Evolutionary conservation across 2,113 vertebrate species (phyloP).

Genomic region (Microcebus jonahi): DNA sequence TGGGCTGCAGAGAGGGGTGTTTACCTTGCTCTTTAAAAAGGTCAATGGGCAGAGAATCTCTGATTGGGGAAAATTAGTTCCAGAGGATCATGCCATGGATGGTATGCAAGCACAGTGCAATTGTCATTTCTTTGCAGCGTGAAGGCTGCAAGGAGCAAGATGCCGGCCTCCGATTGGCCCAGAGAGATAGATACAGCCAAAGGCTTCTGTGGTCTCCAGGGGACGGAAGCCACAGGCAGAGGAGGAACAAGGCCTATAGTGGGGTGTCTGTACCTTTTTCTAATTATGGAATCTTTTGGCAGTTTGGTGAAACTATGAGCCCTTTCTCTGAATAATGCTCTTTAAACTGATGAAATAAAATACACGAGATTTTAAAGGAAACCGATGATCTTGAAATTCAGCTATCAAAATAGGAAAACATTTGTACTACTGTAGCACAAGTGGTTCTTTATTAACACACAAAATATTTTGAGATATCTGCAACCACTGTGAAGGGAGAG

Average conservation of each 20-base stretch:
- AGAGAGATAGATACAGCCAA: too few species aligned
- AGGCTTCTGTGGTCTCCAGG: not conserved
- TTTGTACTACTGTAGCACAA: not conserved
- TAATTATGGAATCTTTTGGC: not conserved
- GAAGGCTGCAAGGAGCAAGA: not conserved
- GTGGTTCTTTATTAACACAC: not conserved
- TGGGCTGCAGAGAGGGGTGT: rapidly evolving
- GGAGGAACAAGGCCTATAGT: not conserved
- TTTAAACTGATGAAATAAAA: not conserved
- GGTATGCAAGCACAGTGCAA: rapidly evolving
- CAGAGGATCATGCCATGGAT: not conserved
- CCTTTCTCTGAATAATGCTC: not conserved
- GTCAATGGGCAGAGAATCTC: not conserved
- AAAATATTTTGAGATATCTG: not conserved
- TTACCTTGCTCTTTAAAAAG: not conserved
- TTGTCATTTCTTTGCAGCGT: not conserved
- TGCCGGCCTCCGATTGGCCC: too few species aligned
- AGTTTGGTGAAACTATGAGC: not conserved
- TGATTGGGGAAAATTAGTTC: not conserved
- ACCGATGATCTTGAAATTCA: not conserved
- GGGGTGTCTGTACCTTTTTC: not conserved
- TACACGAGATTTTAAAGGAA: not conserved
- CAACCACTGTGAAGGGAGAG: not conserved
- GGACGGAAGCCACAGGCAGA: rapidly evolving
- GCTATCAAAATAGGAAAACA: not conserved